Percentiles rank a stretch among this genome's conserved stretches.
Evolutionary conservation across 2,888 invertebrate species (phyloP).

Genomic region (Rhabditoides inermis): DNA sequence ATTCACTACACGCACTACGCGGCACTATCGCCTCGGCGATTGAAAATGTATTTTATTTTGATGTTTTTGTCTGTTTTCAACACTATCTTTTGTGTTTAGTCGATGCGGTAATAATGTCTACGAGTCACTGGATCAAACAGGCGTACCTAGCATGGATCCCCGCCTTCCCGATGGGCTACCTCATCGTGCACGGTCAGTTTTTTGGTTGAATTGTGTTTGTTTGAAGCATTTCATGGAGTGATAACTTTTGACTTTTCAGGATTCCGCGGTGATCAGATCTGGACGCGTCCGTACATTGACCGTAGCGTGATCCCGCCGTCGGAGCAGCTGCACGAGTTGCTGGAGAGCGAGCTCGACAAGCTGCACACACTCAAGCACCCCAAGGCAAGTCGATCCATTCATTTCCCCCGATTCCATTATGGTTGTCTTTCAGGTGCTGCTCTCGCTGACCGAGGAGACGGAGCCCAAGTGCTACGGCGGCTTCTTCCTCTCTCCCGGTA

Average conservation of each 20-base stretch:
- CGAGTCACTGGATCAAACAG: constrained; percentile 23
- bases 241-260: constrained; percentile 10
- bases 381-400: constrained; percentile 11
- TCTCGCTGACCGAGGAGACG: constrained; percentile 25
- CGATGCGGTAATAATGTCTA: too few relatives aligned
- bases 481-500: constrained; percentile 25
- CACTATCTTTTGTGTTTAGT: too few relatives aligned
- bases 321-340: constrained; percentile 24
- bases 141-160: constrained; percentile 25
- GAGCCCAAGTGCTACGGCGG: constrained; percentile 32
- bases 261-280: constrained; percentile 29
- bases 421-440: constrained; percentile 14
- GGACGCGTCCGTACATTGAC: constrained; percentile 22
- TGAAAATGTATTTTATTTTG: too few relatives aligned
- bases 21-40: too few relatives aligned
- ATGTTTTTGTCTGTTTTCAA: too few relatives aligned
- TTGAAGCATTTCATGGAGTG: background rate
- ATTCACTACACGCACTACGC: too few relatives aligned
- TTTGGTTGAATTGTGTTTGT: background rate
- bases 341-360: constrained; percentile 29
- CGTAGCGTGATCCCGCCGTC: constrained; percentile 20
- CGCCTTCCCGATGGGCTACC: constrained; percentile 25
- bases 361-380: constrained; percentile 17
- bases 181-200: constrained; percentile 25
- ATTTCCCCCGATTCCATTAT: background rate